Conservation (phyloP, 2,888 invertebrate species). For the Acleris laterana region DNA sequence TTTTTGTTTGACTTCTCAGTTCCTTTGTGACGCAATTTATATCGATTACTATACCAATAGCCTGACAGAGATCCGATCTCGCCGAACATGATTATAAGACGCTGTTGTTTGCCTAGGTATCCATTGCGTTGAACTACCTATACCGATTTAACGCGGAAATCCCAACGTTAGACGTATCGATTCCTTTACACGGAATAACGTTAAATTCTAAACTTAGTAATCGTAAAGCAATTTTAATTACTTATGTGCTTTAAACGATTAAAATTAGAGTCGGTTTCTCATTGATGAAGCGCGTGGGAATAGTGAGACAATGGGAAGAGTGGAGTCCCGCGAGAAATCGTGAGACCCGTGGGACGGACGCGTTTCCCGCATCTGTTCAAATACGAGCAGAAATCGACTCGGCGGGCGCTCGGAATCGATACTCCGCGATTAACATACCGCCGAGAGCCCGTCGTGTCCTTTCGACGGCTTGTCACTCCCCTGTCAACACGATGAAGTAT, state of each 20-base stretch:
- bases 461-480: conserved; percentile 24
- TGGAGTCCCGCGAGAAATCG: conserved; percentile 58
- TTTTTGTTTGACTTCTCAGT: conserved; percentile 29
- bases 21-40: conserved; percentile 34
- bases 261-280: conserved; percentile 55
- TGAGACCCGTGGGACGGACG: conserved; percentile 60
- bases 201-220: conserved; percentile 46
- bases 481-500: conserved; percentile 28
- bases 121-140: conserved; percentile 48
- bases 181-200: conserved; percentile 19
- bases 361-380: conserved; percentile 44
- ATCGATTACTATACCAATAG: conserved; percentile 48
- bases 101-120: conserved; percentile 55
- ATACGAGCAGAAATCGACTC: conserved; percentile 43
- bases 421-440: conserved; percentile 26
- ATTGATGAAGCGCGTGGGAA: conserved; percentile 58
- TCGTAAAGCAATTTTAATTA: conserved; percentile 26
- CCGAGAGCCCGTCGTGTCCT: conserved; percentile 11
- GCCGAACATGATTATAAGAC: conserved; percentile 58
- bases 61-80: conserved; percentile 52
- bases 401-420: conserved; percentile 13
- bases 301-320: conserved; percentile 67
- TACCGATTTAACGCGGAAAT: conserved; percentile 15
- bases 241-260: conserved; percentile 54
- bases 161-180: conserved; percentile 14